A percentile compares a stretch with the other conserved stretches of the same genome.
These are phyloP conservation scores for Chlorops oryzae DNA, from an alignment of 1,140 invertebrate genomes.

Conservation along the genomic window DNA sequence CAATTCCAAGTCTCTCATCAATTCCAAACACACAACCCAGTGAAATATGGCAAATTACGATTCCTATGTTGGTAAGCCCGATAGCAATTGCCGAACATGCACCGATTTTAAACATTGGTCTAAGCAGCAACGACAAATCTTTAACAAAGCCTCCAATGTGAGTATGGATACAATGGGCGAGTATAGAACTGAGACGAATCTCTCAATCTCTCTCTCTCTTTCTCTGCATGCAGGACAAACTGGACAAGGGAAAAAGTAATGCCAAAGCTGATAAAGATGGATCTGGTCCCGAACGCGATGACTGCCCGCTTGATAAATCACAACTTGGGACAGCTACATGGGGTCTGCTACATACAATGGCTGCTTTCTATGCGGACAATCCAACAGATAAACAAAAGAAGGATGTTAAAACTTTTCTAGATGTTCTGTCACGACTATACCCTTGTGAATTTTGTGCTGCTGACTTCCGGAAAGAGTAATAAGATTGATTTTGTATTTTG, in stretches of 20 bases:
- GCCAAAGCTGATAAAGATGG: not conserved
- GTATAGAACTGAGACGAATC: no score
- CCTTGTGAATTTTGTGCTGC: constrained; percentile 90
- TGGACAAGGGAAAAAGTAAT: not conserved
- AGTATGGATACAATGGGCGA: constrained; percentile 10
- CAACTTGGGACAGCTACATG: constrained; percentile 73
- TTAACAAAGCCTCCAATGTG: constrained; percentile 40
- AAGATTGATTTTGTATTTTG: constrained; percentile 33
- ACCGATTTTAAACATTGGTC: constrained; percentile 69
- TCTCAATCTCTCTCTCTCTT: no score
- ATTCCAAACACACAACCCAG: no score
- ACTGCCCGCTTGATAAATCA: constrained; percentile 74
- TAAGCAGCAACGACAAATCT: constrained; percentile 55
- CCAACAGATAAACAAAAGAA: constrained; percentile 66
- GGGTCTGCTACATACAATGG: constrained; percentile 95
- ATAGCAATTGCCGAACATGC: constrained; percentile 59
- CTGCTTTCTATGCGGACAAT: constrained; percentile 87
- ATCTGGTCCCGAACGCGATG: constrained; percentile 24
- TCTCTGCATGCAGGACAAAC: no score
- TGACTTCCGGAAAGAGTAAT: constrained; percentile 80
- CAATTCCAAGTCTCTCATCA: no score
- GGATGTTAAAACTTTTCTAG: constrained; percentile 78
- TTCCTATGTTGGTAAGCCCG: constrained; percentile 22
- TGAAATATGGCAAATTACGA: constrained; percentile 15
- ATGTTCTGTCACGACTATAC: constrained; percentile 85